Percentiles rank a stretch among this genome's conserved stretches.
These are phyloP conservation scores for Helobdella robusta DNA, from an alignment of 2,888 invertebrate genomes.

Conservation along the genomic window DNA sequence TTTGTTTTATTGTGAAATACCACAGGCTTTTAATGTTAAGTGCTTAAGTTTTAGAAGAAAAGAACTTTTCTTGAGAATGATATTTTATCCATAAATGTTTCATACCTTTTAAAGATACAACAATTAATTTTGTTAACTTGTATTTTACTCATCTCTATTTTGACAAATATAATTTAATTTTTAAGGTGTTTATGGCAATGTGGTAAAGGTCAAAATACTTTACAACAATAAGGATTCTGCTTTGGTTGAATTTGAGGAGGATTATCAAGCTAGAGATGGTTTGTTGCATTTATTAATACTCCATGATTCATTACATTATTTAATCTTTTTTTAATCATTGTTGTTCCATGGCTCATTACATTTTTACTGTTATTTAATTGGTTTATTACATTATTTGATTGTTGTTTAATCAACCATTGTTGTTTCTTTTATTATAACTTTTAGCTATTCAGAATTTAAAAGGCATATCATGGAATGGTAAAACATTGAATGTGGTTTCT, in stretches of 20 bases:
- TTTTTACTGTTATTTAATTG: constrained; percentile 1
- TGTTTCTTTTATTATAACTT: neutral
- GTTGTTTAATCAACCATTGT: neutral
- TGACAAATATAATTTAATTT: too few relatives aligned
- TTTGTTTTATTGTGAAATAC: too few relatives aligned
- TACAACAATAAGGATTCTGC: constrained; percentile 24
- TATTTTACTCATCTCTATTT: too few relatives aligned
- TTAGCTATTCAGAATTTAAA: constrained; percentile 19
- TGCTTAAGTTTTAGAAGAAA: too few relatives aligned
- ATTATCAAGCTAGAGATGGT: constrained; percentile 23
- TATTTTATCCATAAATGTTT: too few relatives aligned
- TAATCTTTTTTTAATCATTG: neutral
- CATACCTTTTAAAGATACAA: too few relatives aligned
- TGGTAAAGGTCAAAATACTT: constrained; percentile 18
- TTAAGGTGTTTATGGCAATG: constrained; percentile 23
- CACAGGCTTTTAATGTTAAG: too few relatives aligned
- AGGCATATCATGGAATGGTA: constrained; percentile 15
- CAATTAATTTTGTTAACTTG: too few relatives aligned
- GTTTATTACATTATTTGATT: neutral
- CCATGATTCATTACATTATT: too few relatives aligned
- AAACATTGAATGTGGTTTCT: constrained; percentile 12
- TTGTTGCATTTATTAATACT: neutral
- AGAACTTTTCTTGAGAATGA: too few relatives aligned
- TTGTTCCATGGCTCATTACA: neutral
- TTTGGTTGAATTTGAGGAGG: constrained; percentile 20